Conservation (phyloP, 2,113 vertebrate species). For the Rousettus leschenaultii region DNA sequence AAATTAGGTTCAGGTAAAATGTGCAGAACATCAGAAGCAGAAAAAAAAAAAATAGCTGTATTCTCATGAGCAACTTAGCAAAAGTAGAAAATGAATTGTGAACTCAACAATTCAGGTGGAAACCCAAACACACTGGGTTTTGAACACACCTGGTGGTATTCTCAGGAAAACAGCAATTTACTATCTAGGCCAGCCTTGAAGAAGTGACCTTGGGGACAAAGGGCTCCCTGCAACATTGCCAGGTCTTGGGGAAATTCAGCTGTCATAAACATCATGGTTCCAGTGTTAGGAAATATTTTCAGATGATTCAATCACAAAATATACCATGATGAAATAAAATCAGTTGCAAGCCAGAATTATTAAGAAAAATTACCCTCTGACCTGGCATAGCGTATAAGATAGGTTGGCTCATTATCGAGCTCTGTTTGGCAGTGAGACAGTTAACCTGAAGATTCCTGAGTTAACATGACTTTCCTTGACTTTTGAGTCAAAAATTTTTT, state of each 20-base stretch:
- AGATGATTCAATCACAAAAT: constrained; percentile 2
- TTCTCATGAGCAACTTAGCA: background rate
- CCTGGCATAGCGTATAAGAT: background rate
- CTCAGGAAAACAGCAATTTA: background rate
- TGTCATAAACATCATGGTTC: background rate
- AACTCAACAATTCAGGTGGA: background rate
- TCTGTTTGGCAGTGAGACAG: background rate
- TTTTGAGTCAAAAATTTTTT: background rate
- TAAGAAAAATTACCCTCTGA: constrained; percentile 12
- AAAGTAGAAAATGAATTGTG: background rate
- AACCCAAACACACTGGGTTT: background rate
- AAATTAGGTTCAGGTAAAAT: constrained; percentile 3
- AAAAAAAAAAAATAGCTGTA: background rate
- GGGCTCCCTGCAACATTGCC: background rate
- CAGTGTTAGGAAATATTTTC: background rate
- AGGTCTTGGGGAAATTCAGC: background rate
- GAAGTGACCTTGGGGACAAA: background rate
- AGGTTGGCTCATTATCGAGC: background rate
- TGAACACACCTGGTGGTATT: background rate
- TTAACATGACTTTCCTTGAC: background rate
- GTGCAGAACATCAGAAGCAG: background rate
- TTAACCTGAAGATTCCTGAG: background rate
- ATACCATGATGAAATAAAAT: background rate
- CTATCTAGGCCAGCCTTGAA: background rate
- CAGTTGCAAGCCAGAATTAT: constrained; percentile 5